Conservation (phyloP, 2,797 vertebrate species). For the Rhabdomys pumilio region DNA sequence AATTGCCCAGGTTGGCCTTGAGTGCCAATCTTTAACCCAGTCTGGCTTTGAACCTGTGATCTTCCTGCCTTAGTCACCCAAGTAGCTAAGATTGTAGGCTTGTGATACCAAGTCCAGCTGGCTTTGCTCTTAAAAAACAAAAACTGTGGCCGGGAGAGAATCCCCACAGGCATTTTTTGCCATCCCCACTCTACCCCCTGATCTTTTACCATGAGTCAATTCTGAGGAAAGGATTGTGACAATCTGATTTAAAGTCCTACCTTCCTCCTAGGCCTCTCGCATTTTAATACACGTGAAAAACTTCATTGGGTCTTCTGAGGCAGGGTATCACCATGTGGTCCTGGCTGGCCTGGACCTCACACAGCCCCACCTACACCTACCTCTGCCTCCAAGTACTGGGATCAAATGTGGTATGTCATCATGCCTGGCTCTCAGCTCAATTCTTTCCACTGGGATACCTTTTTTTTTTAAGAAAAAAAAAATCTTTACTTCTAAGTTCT, state of each 20-base stretch:
- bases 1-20: not conserved
- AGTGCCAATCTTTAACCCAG: not conserved
- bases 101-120: not conserved
- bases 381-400: not conserved
- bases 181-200: not conserved
- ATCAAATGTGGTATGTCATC: not conserved
- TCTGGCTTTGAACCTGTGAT: not conserved
- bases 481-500: slow-evolving; percentile 40
- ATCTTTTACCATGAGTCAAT: not conserved
- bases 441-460: not conserved
- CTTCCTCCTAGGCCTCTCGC: not conserved
- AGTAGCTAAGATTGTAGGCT: not conserved
- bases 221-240: not conserved
- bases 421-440: not conserved
- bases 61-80: not conserved
- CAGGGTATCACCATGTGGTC: not conserved
- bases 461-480: not conserved
- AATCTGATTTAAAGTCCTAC: not conserved
- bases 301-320: not conserved
- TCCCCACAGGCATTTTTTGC: slow-evolving; percentile 23
- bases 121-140: slow-evolving; percentile 58
- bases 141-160: slow-evolving; percentile 41
- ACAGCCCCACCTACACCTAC: not conserved
- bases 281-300: not conserved
- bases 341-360: not conserved